phyloP scores from a whole-genome alignment of 2,888 invertebrate species.

The Argynnis bischoffii region DNA sequence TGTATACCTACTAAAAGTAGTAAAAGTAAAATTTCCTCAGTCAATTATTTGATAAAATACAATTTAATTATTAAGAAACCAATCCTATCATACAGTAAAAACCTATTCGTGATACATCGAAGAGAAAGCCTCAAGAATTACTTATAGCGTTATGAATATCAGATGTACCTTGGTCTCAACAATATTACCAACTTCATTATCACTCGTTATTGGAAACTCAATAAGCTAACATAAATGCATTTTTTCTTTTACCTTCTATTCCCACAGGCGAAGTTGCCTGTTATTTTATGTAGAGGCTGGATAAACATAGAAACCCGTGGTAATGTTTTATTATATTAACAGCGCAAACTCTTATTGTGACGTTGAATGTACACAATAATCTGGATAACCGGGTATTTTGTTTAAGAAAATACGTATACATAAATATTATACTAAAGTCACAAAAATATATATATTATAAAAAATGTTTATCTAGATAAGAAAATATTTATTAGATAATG shows the following conservation, averaged over 20 bases:
- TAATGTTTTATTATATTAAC: conserved; percentile 51
- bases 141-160: conserved; percentile 64
- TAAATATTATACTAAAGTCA: no score
- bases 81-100: no score
- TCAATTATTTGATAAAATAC: no score
- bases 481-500: no score
- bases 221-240: conserved; percentile 57
- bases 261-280: conserved; percentile 40
- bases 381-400: conserved; percentile 11
- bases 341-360: conserved; percentile 39
- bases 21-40: no score
- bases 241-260: conserved; percentile 50
- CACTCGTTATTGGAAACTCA: conserved; percentile 66
- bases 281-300: conserved; percentile 53
- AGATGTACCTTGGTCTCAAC: conserved; percentile 54
- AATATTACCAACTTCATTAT: conserved; percentile 63
- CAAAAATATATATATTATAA: no score
- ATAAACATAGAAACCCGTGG: conserved; percentile 49
- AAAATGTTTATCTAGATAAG: no score
- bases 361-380: conserved; percentile 37
- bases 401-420: background rate
- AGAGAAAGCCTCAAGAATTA: conserved; percentile 52
- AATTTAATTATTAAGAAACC: no score
- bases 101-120: conserved; percentile 33
- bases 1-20: no score